Conservation (phyloP, 2,113 vertebrate genomes). For the Lepus europaeus region DNA sequence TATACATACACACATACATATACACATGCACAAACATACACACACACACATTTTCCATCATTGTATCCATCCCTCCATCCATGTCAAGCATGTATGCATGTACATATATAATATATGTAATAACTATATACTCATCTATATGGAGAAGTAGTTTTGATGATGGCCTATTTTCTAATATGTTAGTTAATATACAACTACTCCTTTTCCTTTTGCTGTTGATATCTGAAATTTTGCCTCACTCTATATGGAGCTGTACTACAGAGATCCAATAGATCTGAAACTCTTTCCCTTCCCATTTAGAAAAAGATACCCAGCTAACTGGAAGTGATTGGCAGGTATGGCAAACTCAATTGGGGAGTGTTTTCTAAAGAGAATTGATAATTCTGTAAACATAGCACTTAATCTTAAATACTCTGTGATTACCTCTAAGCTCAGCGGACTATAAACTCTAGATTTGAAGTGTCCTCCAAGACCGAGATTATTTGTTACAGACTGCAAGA, state of each 20-base stretch:
- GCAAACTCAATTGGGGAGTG: neutral
- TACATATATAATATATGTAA: neutral
- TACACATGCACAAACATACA: neutral
- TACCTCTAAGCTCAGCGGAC: constrained; percentile 66
- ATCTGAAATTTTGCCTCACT: neutral
- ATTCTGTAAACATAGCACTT: constrained; percentile 66
- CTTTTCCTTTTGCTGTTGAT: constrained; percentile 7
- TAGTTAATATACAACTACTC: neutral
- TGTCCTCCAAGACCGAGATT: constrained; percentile 5
- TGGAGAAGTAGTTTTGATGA: neutral
- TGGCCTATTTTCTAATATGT: neutral
- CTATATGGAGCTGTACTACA: neutral
- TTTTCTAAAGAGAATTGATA: constrained; percentile 71
- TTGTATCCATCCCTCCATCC: neutral
- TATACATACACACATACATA: neutral
- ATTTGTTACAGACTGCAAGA: neutral
- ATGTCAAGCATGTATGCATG: neutral
- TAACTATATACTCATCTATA: neutral
- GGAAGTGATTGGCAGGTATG: neutral
- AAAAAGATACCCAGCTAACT: constrained; percentile 9
- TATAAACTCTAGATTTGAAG: constrained; percentile 63
- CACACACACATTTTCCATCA: neutral
- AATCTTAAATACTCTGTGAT: constrained; percentile 69
- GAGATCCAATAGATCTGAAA: neutral
- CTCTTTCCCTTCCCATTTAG: neutral